A percentile compares a stretch with the other conserved stretches of the same genome.
Evolutionary conservation across 2,113 vertebrate genomes (phyloP).

Genomic region (Chloroceryle aenea): DNA sequence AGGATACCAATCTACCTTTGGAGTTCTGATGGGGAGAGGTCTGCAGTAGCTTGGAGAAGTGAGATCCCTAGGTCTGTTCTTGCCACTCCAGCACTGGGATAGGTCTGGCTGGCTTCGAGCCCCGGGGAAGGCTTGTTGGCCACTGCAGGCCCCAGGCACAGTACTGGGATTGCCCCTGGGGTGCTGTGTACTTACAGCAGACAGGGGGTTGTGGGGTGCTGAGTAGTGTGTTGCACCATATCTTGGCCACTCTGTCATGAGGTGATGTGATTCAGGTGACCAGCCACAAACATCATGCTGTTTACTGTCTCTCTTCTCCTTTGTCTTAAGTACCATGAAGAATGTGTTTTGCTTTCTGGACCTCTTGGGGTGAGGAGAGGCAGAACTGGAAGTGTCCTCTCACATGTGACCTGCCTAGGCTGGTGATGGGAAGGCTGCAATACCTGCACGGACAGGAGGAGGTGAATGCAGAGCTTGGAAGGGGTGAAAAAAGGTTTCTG

Average conservation of each 20-base stretch:
- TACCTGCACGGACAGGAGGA: neutral
- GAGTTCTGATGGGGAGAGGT: neutral
- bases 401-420: neutral
- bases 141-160: neutral
- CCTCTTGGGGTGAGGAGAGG: neutral
- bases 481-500: neutral
- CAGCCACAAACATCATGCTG: neutral
- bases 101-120: neutral
- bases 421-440: neutral
- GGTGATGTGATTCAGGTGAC: neutral
- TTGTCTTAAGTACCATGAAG: neutral
- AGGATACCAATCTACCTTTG: neutral
- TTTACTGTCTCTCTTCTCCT: neutral
- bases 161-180: no score
- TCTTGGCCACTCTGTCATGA: neutral
- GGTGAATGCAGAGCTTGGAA: neutral
- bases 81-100: neutral
- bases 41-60: neutral
- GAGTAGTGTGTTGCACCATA: neutral
- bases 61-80: neutral
- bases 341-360: neutral
- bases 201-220: rapidly evolving
- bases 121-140: neutral
- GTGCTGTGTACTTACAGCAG: neutral
- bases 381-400: neutral